Percentiles rank a stretch among this genome's conserved stretches.
Conservation (phyloP, 1,140 invertebrate genomes). For the Drosophila serrata region DNA sequence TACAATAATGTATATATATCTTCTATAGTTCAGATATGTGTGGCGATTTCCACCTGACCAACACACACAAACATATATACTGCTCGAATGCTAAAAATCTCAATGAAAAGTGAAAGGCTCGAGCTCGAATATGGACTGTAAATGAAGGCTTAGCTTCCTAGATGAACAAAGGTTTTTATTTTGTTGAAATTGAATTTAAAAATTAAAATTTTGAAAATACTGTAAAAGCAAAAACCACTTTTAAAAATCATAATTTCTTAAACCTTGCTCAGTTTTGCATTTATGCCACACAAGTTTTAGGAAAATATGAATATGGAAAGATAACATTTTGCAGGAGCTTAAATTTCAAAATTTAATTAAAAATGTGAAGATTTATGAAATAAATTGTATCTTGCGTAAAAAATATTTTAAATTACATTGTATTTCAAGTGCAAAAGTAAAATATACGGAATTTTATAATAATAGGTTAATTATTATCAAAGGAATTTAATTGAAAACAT, state of each 20-base stretch:
- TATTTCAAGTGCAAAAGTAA: background rate
- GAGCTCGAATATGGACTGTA: background rate
- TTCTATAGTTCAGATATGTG: background rate
- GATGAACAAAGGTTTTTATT: background rate
- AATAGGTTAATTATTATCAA: background rate
- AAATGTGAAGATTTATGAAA: background rate
- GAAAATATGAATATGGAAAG: background rate
- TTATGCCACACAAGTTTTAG: too few species aligned
- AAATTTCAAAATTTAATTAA: background rate
- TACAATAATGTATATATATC: slow-evolving; percentile 11
- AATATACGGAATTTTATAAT: background rate
- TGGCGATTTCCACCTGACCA: slow-evolving; percentile 14
- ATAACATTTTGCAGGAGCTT: background rate
- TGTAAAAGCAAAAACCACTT: too few species aligned
- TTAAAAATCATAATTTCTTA: too few species aligned
- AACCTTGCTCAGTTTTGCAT: too few species aligned
- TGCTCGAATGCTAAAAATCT: slow-evolving; percentile 14
- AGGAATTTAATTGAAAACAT: background rate
- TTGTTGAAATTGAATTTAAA: background rate
- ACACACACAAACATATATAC: slow-evolving; percentile 9
- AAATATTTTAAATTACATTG: background rate
- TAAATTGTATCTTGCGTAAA: background rate
- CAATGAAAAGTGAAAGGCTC: slow-evolving; percentile 6
- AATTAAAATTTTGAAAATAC: background rate
- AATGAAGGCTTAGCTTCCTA: slow-evolving; percentile 15